Evolutionary conservation across 1,140 invertebrate species (phyloP).

Genomic region (Drosophila kikkawai): DNA sequence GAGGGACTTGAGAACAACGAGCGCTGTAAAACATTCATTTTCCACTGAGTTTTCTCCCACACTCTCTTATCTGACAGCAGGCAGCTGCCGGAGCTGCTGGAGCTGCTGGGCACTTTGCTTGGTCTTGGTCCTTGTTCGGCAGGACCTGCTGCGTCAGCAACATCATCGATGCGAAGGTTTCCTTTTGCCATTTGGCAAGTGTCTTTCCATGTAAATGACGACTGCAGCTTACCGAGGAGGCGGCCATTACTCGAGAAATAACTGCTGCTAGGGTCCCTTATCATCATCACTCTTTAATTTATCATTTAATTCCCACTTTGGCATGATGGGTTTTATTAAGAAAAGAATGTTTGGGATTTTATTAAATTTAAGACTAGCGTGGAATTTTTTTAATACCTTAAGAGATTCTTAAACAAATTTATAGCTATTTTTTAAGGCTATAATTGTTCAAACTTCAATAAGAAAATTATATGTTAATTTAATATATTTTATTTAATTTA

Average conservation of each 20-base stretch:
- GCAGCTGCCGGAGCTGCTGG: constrained; percentile 41
- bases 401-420: no score
- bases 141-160: constrained; percentile 37
- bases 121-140: constrained; percentile 12
- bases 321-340: not conserved
- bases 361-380: no score
- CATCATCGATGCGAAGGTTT: constrained; percentile 21
- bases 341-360: not conserved
- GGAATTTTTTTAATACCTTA: no score
- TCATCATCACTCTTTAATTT: constrained; percentile 22
- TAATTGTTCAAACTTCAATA: no score
- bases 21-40: constrained; percentile 38
- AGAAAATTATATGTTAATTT: no score
- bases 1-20: constrained; percentile 52
- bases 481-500: no score
- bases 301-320: constrained; percentile 1
- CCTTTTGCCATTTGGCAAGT: constrained; percentile 37
- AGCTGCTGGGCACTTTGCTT: constrained; percentile 13
- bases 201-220: constrained; percentile 39
- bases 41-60: constrained; percentile 9
- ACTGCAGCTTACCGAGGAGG: constrained; percentile 21
- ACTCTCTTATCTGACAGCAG: constrained; percentile 61
- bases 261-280: constrained; percentile 4
- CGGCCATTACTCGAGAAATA: constrained; percentile 25
- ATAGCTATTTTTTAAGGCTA: no score